These are phyloP conservation scores for Tapirus indicus DNA, from an alignment of 2,797 vertebrate species.

Conservation along the genomic window DNA sequence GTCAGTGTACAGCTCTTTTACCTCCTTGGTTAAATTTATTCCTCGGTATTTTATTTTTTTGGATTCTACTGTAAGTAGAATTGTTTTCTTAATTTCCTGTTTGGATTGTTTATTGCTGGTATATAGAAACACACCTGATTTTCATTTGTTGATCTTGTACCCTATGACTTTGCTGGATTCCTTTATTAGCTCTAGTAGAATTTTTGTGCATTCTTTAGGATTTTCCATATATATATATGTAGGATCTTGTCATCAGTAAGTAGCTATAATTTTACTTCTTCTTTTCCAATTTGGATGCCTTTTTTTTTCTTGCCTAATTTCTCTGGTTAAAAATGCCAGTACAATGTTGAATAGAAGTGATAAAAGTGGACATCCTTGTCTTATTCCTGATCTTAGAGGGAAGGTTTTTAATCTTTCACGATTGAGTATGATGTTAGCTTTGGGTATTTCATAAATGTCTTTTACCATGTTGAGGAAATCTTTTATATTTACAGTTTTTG, in stretches of 20 bases:
- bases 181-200: not conserved
- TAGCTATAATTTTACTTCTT: not conserved
- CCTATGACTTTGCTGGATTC: not conserved
- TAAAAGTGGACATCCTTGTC: not conserved
- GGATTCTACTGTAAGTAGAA: too few relatives aligned
- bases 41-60: too few relatives aligned
- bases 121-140: not conserved
- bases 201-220: not conserved
- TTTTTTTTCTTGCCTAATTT: not conserved
- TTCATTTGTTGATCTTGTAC: not conserved
- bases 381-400: not conserved
- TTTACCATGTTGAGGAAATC: not conserved
- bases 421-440: too few relatives aligned
- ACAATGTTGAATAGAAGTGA: not conserved
- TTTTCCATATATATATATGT: not conserved
- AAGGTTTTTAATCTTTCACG: not conserved
- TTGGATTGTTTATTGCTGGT: not conserved
- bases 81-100: too few relatives aligned
- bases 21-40: too few relatives aligned
- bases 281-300: not conserved
- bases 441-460: not conserved
- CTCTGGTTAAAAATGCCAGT: not conserved
- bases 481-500: not conserved
- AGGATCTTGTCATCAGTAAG: not conserved
- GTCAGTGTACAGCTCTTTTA: too few relatives aligned